Conservation (phyloP, 35 echinoderm and acorn worm genomes). For the Lytechinus variegatus region DNA sequence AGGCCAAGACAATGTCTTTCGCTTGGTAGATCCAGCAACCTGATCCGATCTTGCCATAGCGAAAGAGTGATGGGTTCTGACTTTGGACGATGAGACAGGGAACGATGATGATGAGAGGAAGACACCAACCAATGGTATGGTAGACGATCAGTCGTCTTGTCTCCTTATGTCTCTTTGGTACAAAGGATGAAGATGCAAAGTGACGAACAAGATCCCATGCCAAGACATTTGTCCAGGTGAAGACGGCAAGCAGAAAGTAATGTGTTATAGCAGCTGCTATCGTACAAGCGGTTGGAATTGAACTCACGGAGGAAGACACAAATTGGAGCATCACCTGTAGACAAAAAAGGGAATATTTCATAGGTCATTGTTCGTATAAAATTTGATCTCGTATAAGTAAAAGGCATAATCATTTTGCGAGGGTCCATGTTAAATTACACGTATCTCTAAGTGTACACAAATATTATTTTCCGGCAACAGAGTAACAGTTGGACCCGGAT, state of each 20-base stretch:
- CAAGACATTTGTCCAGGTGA: conserved; percentile 36
- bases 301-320: neutral
- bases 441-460: too few species aligned
- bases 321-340: neutral
- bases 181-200: neutral
- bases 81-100: neutral
- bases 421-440: too few species aligned
- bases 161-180: neutral
- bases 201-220: conserved; percentile 23
- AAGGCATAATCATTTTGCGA: too few species aligned
- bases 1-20: neutral
- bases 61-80: neutral
- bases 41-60: conserved; percentile 16
- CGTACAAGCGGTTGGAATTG: neutral
- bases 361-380: too few species aligned
- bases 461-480: too few species aligned
- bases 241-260: conserved; percentile 10
- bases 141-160: neutral
- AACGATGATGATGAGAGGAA: neutral
- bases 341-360: neutral
- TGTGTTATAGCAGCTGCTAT: neutral
- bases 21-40: neutral
- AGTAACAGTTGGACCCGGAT: too few species aligned
- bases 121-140: conserved; percentile 4
- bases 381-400: too few species aligned